Evolutionary conservation across 2,888 invertebrate genomes (phyloP).

Genomic region (Deilephila porcellus): DNA sequence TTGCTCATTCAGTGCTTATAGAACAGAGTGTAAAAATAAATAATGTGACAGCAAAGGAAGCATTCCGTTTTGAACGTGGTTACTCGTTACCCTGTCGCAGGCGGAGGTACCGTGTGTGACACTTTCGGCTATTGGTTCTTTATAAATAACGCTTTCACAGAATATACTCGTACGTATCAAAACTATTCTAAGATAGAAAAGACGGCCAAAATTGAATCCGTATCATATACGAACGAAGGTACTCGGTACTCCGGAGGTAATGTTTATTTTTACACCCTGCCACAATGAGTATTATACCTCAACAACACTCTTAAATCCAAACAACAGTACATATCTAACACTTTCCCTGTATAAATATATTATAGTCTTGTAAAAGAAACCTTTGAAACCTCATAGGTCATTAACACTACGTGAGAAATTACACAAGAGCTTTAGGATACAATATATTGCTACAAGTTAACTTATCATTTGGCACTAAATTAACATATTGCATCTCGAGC

Average conservation of each 20-base stretch:
- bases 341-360: conserved; percentile 84
- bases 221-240: conserved; percentile 28
- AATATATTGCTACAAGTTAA: conserved; percentile 84
- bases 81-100: conserved; percentile 51
- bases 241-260: conserved; percentile 35
- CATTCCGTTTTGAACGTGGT: conserved; percentile 37
- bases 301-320: conserved; percentile 80
- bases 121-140: conserved; percentile 41
- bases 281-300: conserved; percentile 82
- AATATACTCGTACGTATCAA: conserved; percentile 50
- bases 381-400: conserved; percentile 82
- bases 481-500: conserved; percentile 84
- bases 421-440: conserved; percentile 83
- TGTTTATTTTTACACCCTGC: conserved; percentile 78
- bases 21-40: conserved; percentile 80
- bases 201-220: conserved; percentile 36
- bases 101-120: conserved; percentile 38
- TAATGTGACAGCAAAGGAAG: conserved; percentile 43
- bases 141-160: conserved; percentile 41
- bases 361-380: conserved; percentile 85
- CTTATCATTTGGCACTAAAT: conserved; percentile 85
- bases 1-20: conserved; percentile 81
- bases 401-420: conserved; percentile 83
- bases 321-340: conserved; percentile 82
- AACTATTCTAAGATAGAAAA: conserved; percentile 53